These are phyloP conservation scores for Urocitellus parryii DNA, from an alignment of 2,113 vertebrate species.

Conservation along the genomic window DNA sequence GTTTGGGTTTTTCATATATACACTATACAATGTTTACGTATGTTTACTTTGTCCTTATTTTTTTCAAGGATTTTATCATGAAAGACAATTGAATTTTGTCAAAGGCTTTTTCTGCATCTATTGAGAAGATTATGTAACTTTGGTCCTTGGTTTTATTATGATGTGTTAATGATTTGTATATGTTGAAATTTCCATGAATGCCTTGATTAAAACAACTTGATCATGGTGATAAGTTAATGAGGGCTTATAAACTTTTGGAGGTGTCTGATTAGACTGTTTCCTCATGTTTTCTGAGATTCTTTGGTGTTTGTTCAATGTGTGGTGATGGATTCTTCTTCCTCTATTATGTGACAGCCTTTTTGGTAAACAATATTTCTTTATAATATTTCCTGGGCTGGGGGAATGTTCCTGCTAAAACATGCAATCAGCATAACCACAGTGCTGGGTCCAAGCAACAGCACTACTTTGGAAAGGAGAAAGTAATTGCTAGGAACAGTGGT, in stretches of 20 bases:
- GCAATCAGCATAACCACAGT: neutral
- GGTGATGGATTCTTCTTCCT: neutral
- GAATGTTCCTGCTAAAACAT: neutral
- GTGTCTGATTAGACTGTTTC: neutral
- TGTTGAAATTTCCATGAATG: too few relatives aligned
- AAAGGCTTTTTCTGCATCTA: too few relatives aligned
- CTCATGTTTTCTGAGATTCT: neutral
- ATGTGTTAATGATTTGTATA: too few relatives aligned
- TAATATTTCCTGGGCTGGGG: neutral
- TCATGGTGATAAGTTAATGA: neutral
- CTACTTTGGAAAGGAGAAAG: neutral
- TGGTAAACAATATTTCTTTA: neutral
- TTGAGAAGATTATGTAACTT: too few relatives aligned
- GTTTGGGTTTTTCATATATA: too few relatives aligned
- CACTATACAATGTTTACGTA: too few relatives aligned
- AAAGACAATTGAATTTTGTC: too few relatives aligned
- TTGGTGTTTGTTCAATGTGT: neutral
- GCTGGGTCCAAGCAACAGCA: neutral
- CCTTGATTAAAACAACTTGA: too few relatives aligned
- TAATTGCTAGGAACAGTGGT: neutral
- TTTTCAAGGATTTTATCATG: too few relatives aligned
- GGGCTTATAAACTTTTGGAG: neutral
- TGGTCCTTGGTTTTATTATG: too few relatives aligned
- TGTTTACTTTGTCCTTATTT: too few relatives aligned
- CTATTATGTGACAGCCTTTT: neutral